Evolutionary conservation across 2,888 invertebrate genomes (phyloP), one percentile per base, ranked within the genome.

Genomic region (Thumatha senex): DNA sequence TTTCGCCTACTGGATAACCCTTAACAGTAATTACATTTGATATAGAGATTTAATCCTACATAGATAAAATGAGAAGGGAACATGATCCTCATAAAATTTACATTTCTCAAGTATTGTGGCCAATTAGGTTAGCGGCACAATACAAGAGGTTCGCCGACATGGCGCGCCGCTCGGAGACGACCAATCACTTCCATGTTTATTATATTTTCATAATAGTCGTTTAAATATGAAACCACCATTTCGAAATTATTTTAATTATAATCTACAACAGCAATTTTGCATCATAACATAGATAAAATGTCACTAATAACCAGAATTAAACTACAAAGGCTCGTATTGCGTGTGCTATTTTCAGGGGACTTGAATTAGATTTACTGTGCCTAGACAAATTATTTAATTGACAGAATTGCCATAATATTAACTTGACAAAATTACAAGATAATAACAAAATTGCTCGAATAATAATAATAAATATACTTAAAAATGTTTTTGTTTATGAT

Each of bases 111-210:
- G 78, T 76, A 76, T 74, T 74, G 74, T 57, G 76, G 89, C 89
- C 89, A 89, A 89, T 88, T 87, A 84, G 88, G 89, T 88, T 86
- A 89, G 81, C 82, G 71, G 82, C 76, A 70, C 82, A 76, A 61
- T 70, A 78, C 74, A 76, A 76, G 64, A 58, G 58, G 61, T 47
- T 59, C 45, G 57, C 57, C 67, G 61, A 49, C n/a, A n/a, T n/a
- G n/a, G n/a, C 63, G 58, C 61, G 62, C 58, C 55, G 61, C 41
- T 31, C 7, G 53, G 58, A 56, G 56, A 30, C 31, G 58, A 51
- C 54, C 53, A 55, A 61, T 66, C 67, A 48, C 18, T 24, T 24
- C 18, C 18, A 2, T 24, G 2, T 4, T 24, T 24, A 24, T 24
- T 24, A 24, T 24, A 24, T 24, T 24, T 24, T 4, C 2, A 24